phyloP scores from a whole-genome alignment of 2,888 invertebrate species.

The Nemotelus pantherinus region DNA sequence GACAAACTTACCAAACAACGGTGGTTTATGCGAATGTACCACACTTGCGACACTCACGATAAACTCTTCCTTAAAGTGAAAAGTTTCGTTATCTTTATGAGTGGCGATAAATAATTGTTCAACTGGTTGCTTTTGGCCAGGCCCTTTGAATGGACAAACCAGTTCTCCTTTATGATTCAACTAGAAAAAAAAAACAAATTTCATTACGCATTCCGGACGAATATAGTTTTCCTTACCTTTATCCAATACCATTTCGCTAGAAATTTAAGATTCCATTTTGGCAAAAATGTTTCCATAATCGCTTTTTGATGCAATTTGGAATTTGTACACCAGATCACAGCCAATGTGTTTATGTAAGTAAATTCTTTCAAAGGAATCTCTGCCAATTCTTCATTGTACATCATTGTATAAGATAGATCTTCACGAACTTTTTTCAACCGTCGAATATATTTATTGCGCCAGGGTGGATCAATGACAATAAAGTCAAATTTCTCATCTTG shows the following conservation, averaged over 20 bases:
- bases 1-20: conserved; percentile 71
- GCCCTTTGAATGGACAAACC: conserved; percentile 73
- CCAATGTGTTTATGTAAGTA: conserved; percentile 71
- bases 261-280: conserved; percentile 78
- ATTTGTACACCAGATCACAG: conserved; percentile 95
- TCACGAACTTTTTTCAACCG: conserved; percentile 74
- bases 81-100: conserved; percentile 47
- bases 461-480: conserved; percentile 92
- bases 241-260: conserved; percentile 88
- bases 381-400: conserved; percentile 78
- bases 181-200: conserved; percentile 60
- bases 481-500: conserved; percentile 75
- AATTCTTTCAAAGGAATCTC: conserved; percentile 76
- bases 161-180: conserved; percentile 75
- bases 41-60: conserved; percentile 89
- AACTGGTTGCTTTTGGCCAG: conserved; percentile 85
- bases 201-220: neutral
- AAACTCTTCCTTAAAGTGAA: conserved; percentile 65
- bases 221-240: conserved; percentile 69
- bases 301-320: conserved; percentile 74
- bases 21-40: conserved; percentile 95
- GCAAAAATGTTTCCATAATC: conserved; percentile 78
- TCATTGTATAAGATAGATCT: conserved; percentile 75
- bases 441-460: conserved; percentile 94
- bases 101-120: conserved; percentile 79